Conservation (phyloP, 1,140 invertebrate genomes). For the Drosophila grimshawi region DNA sequence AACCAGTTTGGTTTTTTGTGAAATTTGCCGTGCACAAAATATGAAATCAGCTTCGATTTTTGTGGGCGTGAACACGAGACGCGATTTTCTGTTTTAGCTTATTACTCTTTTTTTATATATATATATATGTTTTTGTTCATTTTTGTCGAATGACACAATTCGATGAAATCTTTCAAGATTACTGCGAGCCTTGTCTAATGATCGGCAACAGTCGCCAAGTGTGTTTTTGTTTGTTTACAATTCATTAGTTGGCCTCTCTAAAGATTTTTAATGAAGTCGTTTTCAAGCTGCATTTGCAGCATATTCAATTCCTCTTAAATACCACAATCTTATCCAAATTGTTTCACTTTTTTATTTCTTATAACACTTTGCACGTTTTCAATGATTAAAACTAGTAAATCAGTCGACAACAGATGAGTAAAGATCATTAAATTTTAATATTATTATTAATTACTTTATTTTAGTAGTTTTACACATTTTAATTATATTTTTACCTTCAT, state of each 20-base stretch:
- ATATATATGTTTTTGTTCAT: slow-evolving; percentile 37
- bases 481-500: too few species aligned
- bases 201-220: neutral
- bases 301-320: neutral
- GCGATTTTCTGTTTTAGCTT: slow-evolving; percentile 12
- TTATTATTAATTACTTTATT: too few species aligned
- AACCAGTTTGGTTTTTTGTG: slow-evolving; percentile 59
- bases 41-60: slow-evolving; percentile 71
- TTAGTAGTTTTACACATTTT: too few species aligned
- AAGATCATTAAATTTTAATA: too few species aligned
- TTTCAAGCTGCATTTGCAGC: slow-evolving; percentile 1
- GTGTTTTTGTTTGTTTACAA: slow-evolving; percentile 8
- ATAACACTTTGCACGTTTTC: neutral
- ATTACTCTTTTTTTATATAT: slow-evolving; percentile 15
- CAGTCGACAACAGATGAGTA: neutral
- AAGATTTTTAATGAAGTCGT: slow-evolving; percentile 9
- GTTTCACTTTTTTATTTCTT: neutral
- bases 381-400: neutral
- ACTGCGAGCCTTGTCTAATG: slow-evolving; percentile 52
- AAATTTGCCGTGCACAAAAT: slow-evolving; percentile 48
- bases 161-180: slow-evolving; percentile 53
- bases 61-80: slow-evolving; percentile 72
- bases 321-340: neutral
- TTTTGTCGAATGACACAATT: slow-evolving; percentile 74
- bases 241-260: slow-evolving; percentile 24